phyloP scores from a whole-genome alignment of 30 jellyfish, hydroid and myxozoan species.

The Aurelia sp. region DNA sequence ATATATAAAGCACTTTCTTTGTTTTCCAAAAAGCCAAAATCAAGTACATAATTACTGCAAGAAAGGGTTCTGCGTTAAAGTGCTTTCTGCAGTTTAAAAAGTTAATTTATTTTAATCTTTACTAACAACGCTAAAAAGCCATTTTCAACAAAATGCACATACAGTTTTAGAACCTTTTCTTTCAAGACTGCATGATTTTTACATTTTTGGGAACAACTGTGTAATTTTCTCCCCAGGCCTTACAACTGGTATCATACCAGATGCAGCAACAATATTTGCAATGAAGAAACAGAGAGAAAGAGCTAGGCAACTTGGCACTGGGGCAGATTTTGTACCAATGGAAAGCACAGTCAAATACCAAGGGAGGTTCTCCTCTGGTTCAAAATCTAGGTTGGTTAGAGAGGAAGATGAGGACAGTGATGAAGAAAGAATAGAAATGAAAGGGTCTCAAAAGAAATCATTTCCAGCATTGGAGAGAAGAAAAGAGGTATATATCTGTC shows the following conservation, averaged over 20 bases:
- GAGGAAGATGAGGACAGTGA: constrained; percentile 97
- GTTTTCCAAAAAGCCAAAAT: too few relatives aligned
- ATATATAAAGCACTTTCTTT: too few relatives aligned
- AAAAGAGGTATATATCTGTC: constrained; percentile 30
- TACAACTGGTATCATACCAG: constrained; percentile 91
- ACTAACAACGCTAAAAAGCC: too few relatives aligned
- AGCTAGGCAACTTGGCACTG: constrained; percentile 92
- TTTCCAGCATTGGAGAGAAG: constrained; percentile 98
- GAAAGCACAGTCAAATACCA: constrained; percentile 61
- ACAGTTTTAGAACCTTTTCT: too few relatives aligned
- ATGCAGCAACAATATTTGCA: constrained; percentile 99
- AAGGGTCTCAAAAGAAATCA: constrained; percentile 77
- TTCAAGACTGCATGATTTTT: too few relatives aligned
- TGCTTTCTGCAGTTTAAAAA: too few relatives aligned
- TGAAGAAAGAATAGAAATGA: constrained; percentile 95
- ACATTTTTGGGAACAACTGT: too few relatives aligned
- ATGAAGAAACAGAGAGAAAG: constrained; percentile 94
- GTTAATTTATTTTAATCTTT: too few relatives aligned
- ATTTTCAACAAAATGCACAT: too few relatives aligned
- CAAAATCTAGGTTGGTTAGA: constrained; percentile 86
- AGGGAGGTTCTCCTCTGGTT: constrained; percentile 63
- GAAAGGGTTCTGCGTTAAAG: too few relatives aligned
- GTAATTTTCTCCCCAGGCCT: constrained; percentile 17
- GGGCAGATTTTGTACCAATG: constrained; percentile 85
- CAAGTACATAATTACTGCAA: too few relatives aligned